Conservation (phyloP, 1,140 invertebrate species). For the Drosophila pseudoobscura region DNA sequence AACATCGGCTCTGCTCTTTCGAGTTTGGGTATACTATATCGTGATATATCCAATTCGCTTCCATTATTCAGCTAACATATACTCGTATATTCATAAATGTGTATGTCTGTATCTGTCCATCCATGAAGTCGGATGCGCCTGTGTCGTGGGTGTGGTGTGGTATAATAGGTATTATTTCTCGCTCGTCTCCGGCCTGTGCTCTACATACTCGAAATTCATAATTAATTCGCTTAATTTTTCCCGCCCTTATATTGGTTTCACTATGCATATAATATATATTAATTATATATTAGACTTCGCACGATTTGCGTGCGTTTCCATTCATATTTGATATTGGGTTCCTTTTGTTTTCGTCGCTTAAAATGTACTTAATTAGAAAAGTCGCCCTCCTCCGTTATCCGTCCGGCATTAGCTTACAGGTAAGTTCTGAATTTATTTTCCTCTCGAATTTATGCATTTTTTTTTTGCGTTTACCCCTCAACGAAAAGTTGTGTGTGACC, state of each 20-base stretch:
- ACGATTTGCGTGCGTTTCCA: constrained; percentile 59
- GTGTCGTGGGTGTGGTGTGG: constrained; percentile 28
- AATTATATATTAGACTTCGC: constrained; percentile 71
- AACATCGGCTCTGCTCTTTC: constrained; percentile 36
- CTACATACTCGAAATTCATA: constrained; percentile 74
- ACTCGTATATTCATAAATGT: constrained; percentile 60
- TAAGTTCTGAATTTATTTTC: constrained; percentile 64
- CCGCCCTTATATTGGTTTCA: constrained; percentile 78
- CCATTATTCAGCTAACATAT: constrained; percentile 76
- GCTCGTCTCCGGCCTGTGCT: constrained; percentile 49
- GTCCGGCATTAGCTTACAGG: constrained; percentile 70
- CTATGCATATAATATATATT: constrained; percentile 75
- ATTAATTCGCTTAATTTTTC: constrained; percentile 80
- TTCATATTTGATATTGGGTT: constrained; percentile 71
- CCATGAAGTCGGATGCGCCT: constrained; percentile 58
- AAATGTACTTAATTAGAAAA: constrained; percentile 81
- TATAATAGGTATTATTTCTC: constrained; percentile 37
- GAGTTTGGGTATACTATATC: constrained; percentile 53
- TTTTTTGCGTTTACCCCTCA: too few species aligned
- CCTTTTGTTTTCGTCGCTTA: constrained; percentile 56
- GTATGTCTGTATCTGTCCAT: constrained; percentile 38
- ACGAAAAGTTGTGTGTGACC: constrained; percentile 64
- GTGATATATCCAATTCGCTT: constrained; percentile 47
- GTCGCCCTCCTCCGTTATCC: constrained; percentile 41
- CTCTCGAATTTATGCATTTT: constrained; percentile 11